Conservation (phyloP, 1,140 invertebrate genomes). For the Chlorops oryzae region DNA sequence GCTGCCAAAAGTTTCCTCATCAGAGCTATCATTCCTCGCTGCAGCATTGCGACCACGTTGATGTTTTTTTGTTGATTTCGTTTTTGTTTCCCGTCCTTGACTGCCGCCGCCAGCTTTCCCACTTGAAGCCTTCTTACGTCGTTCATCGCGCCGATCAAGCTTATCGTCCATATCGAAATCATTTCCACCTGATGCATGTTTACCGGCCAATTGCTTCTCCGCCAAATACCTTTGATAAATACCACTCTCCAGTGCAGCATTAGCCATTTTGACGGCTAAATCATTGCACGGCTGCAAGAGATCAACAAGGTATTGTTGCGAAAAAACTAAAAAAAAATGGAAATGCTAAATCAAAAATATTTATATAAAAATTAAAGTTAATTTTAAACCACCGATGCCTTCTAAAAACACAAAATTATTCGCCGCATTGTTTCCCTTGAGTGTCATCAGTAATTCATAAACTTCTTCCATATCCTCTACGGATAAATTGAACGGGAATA, state of each 20-base stretch:
- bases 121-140: constrained; percentile 76
- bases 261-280: constrained; percentile 66
- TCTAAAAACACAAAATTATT: constrained; percentile 51
- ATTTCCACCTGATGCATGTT: constrained; percentile 13
- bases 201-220: constrained; percentile 54
- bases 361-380: neutral
- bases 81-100: constrained; percentile 93
- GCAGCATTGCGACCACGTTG: constrained; percentile 50
- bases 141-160: constrained; percentile 75
- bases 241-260: constrained; percentile 64
- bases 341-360: neutral
- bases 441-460: constrained; percentile 59
- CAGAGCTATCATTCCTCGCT: constrained; percentile 55
- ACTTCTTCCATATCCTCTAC: constrained; percentile 69
- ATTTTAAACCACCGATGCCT: constrained; percentile 46
- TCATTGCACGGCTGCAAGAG: constrained; percentile 63
- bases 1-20: no score
- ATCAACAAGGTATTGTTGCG: constrained; percentile 62
- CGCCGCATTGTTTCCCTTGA: constrained; percentile 45
- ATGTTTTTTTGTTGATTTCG: constrained; percentile 83
- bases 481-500: constrained; percentile 74
- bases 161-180: constrained; percentile 49
- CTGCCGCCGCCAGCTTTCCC: constrained; percentile 85
- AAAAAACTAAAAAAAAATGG: constrained; percentile 49
- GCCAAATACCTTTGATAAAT: constrained; percentile 57